Percentiles rank a stretch among this genome's conserved stretches.
phyloP scores from a whole-genome alignment of 1,140 invertebrate species.

The Conus ventricosus region DNA sequence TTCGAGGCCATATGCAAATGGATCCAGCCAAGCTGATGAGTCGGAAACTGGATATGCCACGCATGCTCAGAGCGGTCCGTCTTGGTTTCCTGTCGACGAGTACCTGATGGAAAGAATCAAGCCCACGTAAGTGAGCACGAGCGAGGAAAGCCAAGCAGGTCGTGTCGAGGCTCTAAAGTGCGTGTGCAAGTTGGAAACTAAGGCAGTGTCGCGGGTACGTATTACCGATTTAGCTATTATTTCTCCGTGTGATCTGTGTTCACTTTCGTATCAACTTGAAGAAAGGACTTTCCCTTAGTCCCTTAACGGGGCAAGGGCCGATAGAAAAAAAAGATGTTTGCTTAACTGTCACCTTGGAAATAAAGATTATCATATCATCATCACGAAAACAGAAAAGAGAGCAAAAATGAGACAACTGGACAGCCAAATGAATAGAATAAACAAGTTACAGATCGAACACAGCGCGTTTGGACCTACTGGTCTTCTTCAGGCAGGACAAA shows the following conservation, averaged over 20 bases:
- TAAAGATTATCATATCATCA: too few species aligned
- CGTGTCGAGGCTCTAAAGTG: constrained; percentile 85
- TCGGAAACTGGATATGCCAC: constrained; percentile 86
- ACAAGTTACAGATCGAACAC: too few species aligned
- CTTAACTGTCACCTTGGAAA: too few species aligned
- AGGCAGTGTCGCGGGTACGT: neutral
- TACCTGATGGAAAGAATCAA: constrained; percentile 81
- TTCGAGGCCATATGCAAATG: constrained; percentile 95
- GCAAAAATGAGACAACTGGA: too few species aligned
- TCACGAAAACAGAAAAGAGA: too few species aligned
- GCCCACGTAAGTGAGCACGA: constrained; percentile 80
- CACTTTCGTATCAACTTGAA: too few species aligned
- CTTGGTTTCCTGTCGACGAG: constrained; percentile 88
- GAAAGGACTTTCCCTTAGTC: too few species aligned
- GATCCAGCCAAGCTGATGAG: constrained; percentile 95
- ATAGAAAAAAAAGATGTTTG: too few species aligned
- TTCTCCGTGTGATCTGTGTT: neutral
- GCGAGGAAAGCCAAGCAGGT: constrained; percentile 81
- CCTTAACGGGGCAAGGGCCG: too few species aligned
- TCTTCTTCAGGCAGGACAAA: too few species aligned
- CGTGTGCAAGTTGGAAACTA: constrained; percentile 82
- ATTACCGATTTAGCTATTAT: neutral
- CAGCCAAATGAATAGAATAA: too few species aligned
- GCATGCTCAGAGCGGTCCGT: constrained; percentile 84
- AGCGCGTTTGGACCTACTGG: too few species aligned